phyloP scores from a whole-genome alignment of 2,888 invertebrate genomes.

The Machimus rusticus region DNA sequence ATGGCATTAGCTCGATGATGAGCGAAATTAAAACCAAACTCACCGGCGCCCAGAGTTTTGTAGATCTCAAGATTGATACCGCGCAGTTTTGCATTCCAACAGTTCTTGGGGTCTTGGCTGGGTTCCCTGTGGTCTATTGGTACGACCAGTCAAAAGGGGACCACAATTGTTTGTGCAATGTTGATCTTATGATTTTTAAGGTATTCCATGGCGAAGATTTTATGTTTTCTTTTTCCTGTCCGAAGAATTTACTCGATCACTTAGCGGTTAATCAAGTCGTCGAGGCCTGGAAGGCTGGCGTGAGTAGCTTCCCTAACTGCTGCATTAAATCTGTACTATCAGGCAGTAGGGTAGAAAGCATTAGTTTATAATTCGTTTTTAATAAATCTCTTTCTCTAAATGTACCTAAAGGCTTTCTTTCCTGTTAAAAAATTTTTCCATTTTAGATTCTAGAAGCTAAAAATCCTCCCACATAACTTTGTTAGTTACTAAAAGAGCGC shows the following conservation, averaged over 20 bases:
- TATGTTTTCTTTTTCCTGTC: slow-evolving; percentile 46
- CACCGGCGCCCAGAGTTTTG: background rate
- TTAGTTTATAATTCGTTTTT: background rate
- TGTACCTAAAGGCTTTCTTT: background rate
- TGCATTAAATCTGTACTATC: background rate
- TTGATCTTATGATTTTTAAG: slow-evolving; percentile 41
- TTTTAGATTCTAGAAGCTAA: background rate
- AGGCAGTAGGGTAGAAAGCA: background rate
- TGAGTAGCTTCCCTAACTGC: slow-evolving; percentile 3
- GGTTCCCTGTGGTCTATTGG: slow-evolving; percentile 57
- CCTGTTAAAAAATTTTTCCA: background rate
- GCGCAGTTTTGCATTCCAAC: slow-evolving; percentile 53
- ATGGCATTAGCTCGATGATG: slow-evolving; percentile 1
- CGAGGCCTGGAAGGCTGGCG: slow-evolving; percentile 21
- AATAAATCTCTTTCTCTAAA: background rate
- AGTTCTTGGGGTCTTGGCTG: slow-evolving; percentile 54
- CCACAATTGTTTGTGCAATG: slow-evolving; percentile 43
- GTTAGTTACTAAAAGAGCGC: too few relatives aligned
- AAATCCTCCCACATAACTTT: too few relatives aligned
- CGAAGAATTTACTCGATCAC: slow-evolving; percentile 29
- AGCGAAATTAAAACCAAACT: slow-evolving; percentile 39
- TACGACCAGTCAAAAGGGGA: slow-evolving; percentile 46
- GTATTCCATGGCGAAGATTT: slow-evolving; percentile 28
- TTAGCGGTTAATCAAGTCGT: slow-evolving; percentile 22
- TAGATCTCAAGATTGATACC: slow-evolving; percentile 32